Conservation (phyloP, 2,797 vertebrate species). For the Pseudochirops cupreus region DNA sequence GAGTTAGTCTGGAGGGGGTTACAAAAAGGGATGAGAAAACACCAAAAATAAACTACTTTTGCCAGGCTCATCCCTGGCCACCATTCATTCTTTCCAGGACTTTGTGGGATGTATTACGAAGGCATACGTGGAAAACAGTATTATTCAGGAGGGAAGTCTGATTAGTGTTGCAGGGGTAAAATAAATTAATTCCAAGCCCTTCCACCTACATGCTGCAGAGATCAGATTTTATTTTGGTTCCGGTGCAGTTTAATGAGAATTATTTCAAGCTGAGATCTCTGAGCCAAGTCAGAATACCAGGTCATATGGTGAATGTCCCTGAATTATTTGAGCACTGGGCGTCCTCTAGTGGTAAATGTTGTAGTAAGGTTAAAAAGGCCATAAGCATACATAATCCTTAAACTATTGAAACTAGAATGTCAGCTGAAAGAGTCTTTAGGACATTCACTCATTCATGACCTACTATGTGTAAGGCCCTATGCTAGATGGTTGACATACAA, state of each 20-base stretch:
- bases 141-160: background rate
- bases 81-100: background rate
- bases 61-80: background rate
- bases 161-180: constrained; percentile 1
- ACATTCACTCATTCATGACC: background rate
- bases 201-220: background rate
- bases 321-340: constrained; percentile 20
- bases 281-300: background rate
- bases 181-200: background rate
- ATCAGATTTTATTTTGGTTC: constrained; percentile 32
- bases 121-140: background rate
- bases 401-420: background rate
- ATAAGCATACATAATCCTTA: background rate
- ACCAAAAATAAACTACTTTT: background rate
- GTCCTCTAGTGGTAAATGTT: constrained; percentile 60
- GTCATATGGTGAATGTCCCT: accelerated
- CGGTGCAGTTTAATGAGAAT: background rate
- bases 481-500: background rate
- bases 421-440: background rate
- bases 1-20: background rate
- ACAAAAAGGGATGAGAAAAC: background rate
- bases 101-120: background rate
- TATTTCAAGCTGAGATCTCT: background rate
- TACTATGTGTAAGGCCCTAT: background rate
- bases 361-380: background rate